phyloP scores from a whole-genome alignment of 2,888 invertebrate genomes.

The Thera britannica region DNA sequence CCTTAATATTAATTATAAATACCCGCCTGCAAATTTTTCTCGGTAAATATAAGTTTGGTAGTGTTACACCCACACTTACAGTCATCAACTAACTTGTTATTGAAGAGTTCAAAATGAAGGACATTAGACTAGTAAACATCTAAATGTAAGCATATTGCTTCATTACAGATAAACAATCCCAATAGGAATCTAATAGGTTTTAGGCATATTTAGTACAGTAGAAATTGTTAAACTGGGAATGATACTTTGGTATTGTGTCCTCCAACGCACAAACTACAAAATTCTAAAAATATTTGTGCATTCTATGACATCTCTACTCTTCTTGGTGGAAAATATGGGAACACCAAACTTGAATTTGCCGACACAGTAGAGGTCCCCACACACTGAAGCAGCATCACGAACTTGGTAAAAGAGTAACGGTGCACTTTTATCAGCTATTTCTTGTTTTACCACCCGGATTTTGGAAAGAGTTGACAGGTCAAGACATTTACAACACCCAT shows the following conservation, averaged over 20 bases:
- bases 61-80: neutral
- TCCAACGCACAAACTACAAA: slow-evolving; percentile 76
- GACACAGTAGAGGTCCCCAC: slow-evolving; percentile 9
- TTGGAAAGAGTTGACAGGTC: slow-evolving; percentile 80
- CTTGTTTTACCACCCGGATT: slow-evolving; percentile 70
- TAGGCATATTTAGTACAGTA: slow-evolving; percentile 44
- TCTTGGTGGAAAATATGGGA: slow-evolving; percentile 27
- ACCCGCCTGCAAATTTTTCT: neutral
- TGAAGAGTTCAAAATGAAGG: slow-evolving; percentile 55
- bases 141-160: slow-evolving; percentile 59
- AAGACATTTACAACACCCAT: slow-evolving; percentile 78
- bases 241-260: slow-evolving; percentile 75
- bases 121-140: slow-evolving; percentile 50
- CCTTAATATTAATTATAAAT: neutral
- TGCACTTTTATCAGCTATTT: slow-evolving; percentile 57
- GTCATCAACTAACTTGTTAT: slow-evolving; percentile 7
- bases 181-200: slow-evolving; percentile 50
- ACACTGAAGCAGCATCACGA: slow-evolving; percentile 22
- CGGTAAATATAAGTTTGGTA: neutral
- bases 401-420: slow-evolving; percentile 23
- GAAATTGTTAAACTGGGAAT: slow-evolving; percentile 54
- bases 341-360: slow-evolving; percentile 33
- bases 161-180: slow-evolving; percentile 42
- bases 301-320: slow-evolving; percentile 69
- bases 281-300: slow-evolving; percentile 83